phyloP scores from a whole-genome alignment of 1,140 invertebrate genomes.

The Leptopilina boulardi region DNA sequence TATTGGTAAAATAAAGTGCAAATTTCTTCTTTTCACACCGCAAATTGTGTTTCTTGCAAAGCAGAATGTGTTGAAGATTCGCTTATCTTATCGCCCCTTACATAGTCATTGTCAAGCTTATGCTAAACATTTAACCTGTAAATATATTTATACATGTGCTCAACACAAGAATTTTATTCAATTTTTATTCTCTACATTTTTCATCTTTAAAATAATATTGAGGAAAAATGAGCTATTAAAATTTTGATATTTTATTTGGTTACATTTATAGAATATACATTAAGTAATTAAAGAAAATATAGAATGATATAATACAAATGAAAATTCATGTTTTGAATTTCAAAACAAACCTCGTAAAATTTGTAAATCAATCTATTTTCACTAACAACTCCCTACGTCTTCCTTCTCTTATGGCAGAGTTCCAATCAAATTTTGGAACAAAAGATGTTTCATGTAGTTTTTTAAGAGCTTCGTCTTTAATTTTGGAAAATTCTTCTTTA shows the following conservation, averaged over 20 bases:
- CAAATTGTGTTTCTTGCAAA: constrained; percentile 6
- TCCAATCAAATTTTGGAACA: constrained; percentile 51
- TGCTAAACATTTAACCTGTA: constrained; percentile 1
- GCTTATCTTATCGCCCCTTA: constrained; percentile 16
- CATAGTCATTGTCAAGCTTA: neutral
- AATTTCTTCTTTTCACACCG: constrained; percentile 14
- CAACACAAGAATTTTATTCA: neutral
- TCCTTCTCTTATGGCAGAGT: constrained; percentile 40
- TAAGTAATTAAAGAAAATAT: no score
- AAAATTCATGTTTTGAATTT: no score
- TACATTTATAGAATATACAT: no score
- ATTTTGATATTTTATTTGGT: no score
- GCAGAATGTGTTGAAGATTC: constrained; percentile 10
- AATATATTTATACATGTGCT: neutral
- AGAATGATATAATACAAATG: no score
- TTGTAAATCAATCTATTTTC: constrained; percentile 17
- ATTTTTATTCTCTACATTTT: neutral
- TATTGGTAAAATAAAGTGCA: neutral
- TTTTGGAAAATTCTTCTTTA: constrained; percentile 47
- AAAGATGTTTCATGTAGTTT: constrained; percentile 37
- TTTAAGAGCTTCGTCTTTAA: constrained; percentile 43
- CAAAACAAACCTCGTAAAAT: no score
- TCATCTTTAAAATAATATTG: neutral
- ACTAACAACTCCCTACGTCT: neutral
- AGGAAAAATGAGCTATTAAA: no score